Percentiles rank a stretch among this genome's conserved stretches.
Conservation (phyloP, 2,113 vertebrate genomes). For the Pelecanoides urinatrix region DNA sequence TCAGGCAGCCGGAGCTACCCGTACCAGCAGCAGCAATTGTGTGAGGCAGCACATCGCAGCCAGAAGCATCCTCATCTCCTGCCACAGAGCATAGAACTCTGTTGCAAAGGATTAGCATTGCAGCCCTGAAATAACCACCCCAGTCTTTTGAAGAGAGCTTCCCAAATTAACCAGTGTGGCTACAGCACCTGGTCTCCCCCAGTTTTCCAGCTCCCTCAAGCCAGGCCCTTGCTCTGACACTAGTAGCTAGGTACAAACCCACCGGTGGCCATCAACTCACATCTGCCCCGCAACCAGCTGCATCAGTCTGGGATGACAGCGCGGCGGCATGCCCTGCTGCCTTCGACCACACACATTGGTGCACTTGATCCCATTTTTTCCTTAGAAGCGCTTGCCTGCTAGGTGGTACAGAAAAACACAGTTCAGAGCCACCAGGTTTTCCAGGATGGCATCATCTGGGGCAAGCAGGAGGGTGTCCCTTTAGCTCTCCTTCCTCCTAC, state of each 20-base stretch:
- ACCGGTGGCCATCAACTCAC: not conserved
- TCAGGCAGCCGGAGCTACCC: not conserved
- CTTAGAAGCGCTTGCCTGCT: not conserved
- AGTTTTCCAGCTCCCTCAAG: not conserved
- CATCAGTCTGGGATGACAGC: not conserved
- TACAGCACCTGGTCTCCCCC: not conserved
- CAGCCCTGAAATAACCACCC: not conserved
- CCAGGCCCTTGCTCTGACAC: not conserved
- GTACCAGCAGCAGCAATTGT: not conserved
- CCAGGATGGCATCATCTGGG: not conserved
- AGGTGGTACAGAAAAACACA: not conserved
- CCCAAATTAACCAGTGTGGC: not conserved
- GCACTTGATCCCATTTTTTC: not conserved
- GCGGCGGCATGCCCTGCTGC: not conserved
- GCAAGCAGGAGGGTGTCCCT: not conserved
- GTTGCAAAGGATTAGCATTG: not conserved
- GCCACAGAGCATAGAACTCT: not conserved
- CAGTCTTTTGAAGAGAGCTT: not conserved
- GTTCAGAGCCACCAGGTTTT: not conserved
- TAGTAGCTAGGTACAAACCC: not conserved
- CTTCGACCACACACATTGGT: rapidly evolving
- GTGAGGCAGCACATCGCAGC: not conserved
- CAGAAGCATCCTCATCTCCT: not conserved
- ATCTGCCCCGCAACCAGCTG: not conserved
- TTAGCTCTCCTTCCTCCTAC: not conserved